phyloP scores from a whole-genome alignment of 2,113 vertebrate species.

The Desmodus rotundus region DNA sequence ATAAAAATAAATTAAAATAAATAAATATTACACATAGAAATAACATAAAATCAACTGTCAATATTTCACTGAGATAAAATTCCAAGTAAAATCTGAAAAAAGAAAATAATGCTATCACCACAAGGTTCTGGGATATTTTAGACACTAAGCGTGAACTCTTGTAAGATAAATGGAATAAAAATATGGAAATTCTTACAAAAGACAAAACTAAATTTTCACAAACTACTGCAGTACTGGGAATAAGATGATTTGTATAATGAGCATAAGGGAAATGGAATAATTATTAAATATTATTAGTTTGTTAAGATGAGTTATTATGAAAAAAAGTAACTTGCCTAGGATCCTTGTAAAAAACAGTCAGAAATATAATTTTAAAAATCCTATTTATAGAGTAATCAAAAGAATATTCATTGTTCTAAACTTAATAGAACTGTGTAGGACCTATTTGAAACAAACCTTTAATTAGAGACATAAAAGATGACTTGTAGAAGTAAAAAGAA shows the following conservation, averaged over 20 bases:
- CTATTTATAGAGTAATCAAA: background rate
- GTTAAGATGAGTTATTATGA: background rate
- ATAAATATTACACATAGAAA: too few species aligned
- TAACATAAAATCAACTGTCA: background rate
- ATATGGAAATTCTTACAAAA: background rate
- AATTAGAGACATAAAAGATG: background rate
- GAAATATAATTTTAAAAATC: background rate
- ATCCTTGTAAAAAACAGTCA: background rate
- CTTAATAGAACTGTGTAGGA: background rate
- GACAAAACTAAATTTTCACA: background rate
- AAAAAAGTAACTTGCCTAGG: background rate
- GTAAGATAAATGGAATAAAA: background rate
- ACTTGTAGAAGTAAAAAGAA: background rate
- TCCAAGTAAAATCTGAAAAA: background rate
- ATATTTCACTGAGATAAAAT: background rate
- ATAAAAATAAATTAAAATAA: too few species aligned
- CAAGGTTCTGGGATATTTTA: background rate
- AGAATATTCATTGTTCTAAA: background rate
- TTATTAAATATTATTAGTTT: background rate
- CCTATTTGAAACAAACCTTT: background rate
- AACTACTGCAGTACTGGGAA: background rate
- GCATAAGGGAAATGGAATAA: background rate
- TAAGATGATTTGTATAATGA: background rate
- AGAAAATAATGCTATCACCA: background rate
- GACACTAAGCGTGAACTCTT: background rate